Percentiles rank a stretch among this genome's conserved stretches.
These are phyloP conservation scores for Ephialtes manifestator DNA, from an alignment of 2,888 invertebrate species.

Conservation along the genomic window DNA sequence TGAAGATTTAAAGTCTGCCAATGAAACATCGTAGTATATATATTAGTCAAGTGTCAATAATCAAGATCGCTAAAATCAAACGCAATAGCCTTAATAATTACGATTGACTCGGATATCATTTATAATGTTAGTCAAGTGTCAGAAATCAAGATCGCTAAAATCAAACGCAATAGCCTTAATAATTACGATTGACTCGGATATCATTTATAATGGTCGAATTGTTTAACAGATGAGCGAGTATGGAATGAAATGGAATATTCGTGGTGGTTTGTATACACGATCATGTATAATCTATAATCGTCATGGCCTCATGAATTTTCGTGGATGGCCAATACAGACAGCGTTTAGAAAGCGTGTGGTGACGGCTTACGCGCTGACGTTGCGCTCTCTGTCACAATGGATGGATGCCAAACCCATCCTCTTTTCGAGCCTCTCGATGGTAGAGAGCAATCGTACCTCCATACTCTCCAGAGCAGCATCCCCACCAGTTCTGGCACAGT, in stretches of 20 bases:
- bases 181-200: conserved; percentile 41
- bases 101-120: too few species aligned
- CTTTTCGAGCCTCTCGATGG: conserved; percentile 47
- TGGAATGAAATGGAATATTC: conserved; percentile 45
- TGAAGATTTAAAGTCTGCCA: not conserved
- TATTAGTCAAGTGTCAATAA: not conserved
- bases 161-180: not conserved
- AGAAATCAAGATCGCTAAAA: not conserved
- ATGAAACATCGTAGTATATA: not conserved
- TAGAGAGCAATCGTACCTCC: conserved; percentile 72
- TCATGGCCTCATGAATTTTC: conserved; percentile 69
- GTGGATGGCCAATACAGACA: conserved; percentile 21
- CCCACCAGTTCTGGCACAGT: conserved; percentile 17
- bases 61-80: not conserved
- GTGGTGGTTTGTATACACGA: conserved; percentile 62
- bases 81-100: too few species aligned
- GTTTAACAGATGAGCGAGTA: conserved; percentile 66
- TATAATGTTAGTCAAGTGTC: conserved; percentile 23
- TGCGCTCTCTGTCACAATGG: conserved; percentile 78
- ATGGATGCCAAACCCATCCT: conserved; percentile 69
- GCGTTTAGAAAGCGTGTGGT: conserved; percentile 77
- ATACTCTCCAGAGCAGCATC: conserved; percentile 65
- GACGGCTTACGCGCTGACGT: conserved; percentile 81
- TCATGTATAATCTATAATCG: conserved; percentile 59
- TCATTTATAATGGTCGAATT: conserved; percentile 57